Evolutionary conservation across 2,888 invertebrate species (phyloP).

Genomic region (Thera obeliscata): DNA sequence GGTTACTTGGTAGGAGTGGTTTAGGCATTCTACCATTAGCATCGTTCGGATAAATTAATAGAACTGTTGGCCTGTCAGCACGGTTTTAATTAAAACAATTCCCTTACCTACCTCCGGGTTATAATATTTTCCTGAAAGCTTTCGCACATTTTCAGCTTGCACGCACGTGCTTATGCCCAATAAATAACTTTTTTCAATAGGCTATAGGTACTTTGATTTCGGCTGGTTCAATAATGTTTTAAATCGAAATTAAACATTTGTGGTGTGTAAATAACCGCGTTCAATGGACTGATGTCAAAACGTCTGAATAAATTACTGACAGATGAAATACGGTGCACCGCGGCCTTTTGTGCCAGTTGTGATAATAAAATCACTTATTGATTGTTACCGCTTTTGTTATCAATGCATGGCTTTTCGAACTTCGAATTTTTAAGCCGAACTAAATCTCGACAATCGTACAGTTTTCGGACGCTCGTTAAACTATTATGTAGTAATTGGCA

Average conservation of each 20-base stretch:
- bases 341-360: slow-evolving; percentile 27
- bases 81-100: slow-evolving; percentile 16
- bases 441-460: not conserved
- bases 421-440: not conserved
- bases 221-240: slow-evolving; percentile 10
- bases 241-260: slow-evolving; percentile 20
- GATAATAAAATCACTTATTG: slow-evolving; percentile 8
- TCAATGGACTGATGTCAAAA: slow-evolving; percentile 61
- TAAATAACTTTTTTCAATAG: slow-evolving; percentile 1
- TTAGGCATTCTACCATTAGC: slow-evolving; percentile 18
- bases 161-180: not conserved
- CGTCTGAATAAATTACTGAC: slow-evolving; percentile 62
- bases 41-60: slow-evolving; percentile 6
- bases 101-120: not conserved
- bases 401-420: not conserved
- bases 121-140: slow-evolving; percentile 9
- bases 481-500: not conserved
- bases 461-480: not conserved
- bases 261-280: slow-evolving; percentile 56
- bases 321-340: slow-evolving; percentile 57
- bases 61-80: not conserved
- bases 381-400: not conserved
- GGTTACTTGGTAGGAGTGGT: slow-evolving; percentile 18
- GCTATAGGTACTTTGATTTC: not conserved
- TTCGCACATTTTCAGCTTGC: not conserved